Evolutionary conservation across 1,140 invertebrate genomes (phyloP), one percentile per base, ranked within the genome.

Genomic region (Bicyclus anynana): DNA sequence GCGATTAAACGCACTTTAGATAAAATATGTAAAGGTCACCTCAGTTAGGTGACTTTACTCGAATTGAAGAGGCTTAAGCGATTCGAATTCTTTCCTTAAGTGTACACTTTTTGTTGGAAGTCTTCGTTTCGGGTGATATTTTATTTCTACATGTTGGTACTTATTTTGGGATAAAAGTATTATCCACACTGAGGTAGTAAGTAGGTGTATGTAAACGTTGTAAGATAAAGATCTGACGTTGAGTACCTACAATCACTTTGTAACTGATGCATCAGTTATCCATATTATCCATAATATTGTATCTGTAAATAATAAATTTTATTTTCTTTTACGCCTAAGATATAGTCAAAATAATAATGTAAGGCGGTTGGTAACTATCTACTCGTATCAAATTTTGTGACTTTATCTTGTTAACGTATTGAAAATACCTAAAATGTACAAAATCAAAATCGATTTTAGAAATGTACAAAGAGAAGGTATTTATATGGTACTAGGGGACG

Each of bases 11-110:
- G 65, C 64, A 73, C 68, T 78, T 69, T 65, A 80, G 77, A 83
- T 87, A 84, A 84, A 84, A 82, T 84, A 87, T 87, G 80, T 81
- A 81, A 80, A 87, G 81, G 77, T 82, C 74, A 80, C 69, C 67
- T 70, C 55, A 40, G 21, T 55, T 65, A 65, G 61, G 69, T 72
- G 69, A 55, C 55, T 62, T 57, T 50, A 60, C 57, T 58, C 48
- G 68, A 69, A 59, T 74, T 64, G 65, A 68, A 67, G 58, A 53
- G 56, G 55, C 72, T 68, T 60, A 59, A 70, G 68, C 67, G 53
- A 72, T 83, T 79, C 74, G 74, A 77, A 79, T 78, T 73, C 59
- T 62, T 71, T 38, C 17, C 62, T 69, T 56, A 40, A 67, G 65
- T 67, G 54, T 57, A 57, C 16, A 16, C 29, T 49, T 59, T 64